These are phyloP conservation scores for Stigmatopora nigra DNA, from an alignment of 2,113 vertebrate genomes.

Conservation along the genomic window DNA sequence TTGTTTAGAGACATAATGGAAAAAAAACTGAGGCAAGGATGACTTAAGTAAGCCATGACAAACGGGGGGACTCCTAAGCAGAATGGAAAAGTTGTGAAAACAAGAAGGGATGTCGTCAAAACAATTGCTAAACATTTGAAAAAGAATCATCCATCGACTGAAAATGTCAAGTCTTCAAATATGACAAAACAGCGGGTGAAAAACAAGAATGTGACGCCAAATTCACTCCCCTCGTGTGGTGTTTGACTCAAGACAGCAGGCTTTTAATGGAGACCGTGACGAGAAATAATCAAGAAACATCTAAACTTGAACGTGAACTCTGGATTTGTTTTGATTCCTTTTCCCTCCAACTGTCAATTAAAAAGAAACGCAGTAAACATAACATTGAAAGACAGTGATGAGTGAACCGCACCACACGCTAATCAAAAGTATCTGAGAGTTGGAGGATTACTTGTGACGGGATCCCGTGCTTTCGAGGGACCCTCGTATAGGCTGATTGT, in stretches of 20 bases:
- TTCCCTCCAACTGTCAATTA: not conserved
- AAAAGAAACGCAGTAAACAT: not conserved
- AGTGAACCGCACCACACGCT: slow-evolving; percentile 3
- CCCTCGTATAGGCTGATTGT: slow-evolving; percentile 9
- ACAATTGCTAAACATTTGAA: not conserved
- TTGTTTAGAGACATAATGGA: not conserved
- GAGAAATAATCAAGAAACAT: slow-evolving; percentile 3
- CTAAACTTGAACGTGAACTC: not conserved
- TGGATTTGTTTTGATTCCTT: not conserved
- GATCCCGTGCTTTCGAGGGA: not conserved
- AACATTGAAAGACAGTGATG: not conserved
- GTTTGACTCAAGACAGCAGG: not conserved
- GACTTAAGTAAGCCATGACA: not conserved
- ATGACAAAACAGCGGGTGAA: not conserved
- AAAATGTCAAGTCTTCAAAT: slow-evolving; percentile 1
- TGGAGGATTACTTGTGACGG: slow-evolving; percentile 3
- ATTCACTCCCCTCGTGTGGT: not conserved
- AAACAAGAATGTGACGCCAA: not conserved
- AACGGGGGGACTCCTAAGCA: not conserved
- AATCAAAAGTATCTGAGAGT: slow-evolving; percentile 4
- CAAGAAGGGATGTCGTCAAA: not conserved
- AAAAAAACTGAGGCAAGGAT: not conserved
- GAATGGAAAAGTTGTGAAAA: not conserved
- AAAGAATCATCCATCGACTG: not conserved
- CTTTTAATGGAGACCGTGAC: not conserved